Base-by-base conservation (phyloP, 2,113 vertebrate species). In the Epinephelus fuscoguttatus region DNA sequence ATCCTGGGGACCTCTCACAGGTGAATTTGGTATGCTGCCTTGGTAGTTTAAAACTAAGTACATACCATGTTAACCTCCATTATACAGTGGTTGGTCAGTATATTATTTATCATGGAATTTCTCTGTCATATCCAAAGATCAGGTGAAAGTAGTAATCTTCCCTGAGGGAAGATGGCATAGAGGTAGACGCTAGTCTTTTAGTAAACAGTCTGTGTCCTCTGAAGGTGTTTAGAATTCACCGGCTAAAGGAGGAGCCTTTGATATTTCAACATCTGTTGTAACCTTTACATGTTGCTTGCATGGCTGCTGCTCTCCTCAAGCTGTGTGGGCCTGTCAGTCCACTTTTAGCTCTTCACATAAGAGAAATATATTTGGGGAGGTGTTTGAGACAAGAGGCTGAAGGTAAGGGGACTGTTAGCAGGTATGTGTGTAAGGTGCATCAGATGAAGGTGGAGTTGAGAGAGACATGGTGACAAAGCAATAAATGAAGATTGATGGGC, bases 401-500 rank as follows among this genome's bases (percentile, higher is more conserved):
- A 70, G 33, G 77, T 81, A 60, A 61, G 19, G 9, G 45, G 25
- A 59, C 5, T 70, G 49, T 21, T 23, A 8, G 52, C 40, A 70
- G 40, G 57, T 77, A 15, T 75, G 63, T 69, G 57, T 75, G 67
- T 47, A 3, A 40, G 50, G 52, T 68, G 33, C 55, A 13, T 33
- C 21, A 14, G 56, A 27, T 45, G 70, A 17, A 4, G 27, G 37
- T 27, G 30, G 13, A 14, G 15, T 47, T 10, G 17, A 37, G 23
- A 37, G 23, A 55, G 23, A 61, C 25, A 15, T 45, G 37, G 18
- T 53, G 33, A 30, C 2, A 0, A 55, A 40, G 40, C 76, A 55
- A 27, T 57, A 88, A 87, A 90, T 83, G 75, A 85, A 84, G 86
- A 91, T 64, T 80, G 85, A 87, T 82, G 79, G 79, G 70, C 84